Conservation (phyloP, 2,888 invertebrate genomes). For the Patella pellucida region DNA sequence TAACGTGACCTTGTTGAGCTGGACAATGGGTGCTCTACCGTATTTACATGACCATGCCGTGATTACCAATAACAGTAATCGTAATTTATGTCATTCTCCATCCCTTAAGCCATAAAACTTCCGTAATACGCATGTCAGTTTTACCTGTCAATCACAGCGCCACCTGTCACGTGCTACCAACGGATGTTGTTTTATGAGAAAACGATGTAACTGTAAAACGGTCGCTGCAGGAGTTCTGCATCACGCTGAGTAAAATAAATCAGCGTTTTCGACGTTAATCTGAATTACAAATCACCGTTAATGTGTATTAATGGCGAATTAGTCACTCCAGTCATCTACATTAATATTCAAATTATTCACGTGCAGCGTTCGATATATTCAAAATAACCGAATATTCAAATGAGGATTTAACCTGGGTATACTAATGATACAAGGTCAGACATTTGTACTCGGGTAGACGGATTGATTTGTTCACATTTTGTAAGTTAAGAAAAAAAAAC, state of each 20-base stretch:
- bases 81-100: not conserved
- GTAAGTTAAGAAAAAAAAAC: no score
- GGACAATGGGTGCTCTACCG: no score
- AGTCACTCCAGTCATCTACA: not conserved
- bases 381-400: no score
- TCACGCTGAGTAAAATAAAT: not conserved
- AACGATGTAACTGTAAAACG: slow-evolving; percentile 5
- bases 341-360: no score
- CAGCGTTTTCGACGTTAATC: not conserved
- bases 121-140: slow-evolving; percentile 10
- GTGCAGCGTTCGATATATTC: no score
- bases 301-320: not conserved
- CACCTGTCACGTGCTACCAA: slow-evolving; percentile 7
- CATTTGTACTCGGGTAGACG: no score
- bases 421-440: no score
- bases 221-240: not conserved
- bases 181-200: slow-evolving; percentile 9
- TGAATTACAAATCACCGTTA: not conserved
- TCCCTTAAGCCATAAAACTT: not conserved
- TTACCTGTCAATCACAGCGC: slow-evolving; percentile 10
- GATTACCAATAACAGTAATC: not conserved
- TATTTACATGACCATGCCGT: no score
- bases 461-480: no score
- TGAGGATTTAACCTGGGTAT: no score
- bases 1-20: no score